These are phyloP conservation scores for Eudyptes chrysolophus DNA, from an alignment of 2,113 vertebrate genomes.

Conservation along the genomic window DNA sequence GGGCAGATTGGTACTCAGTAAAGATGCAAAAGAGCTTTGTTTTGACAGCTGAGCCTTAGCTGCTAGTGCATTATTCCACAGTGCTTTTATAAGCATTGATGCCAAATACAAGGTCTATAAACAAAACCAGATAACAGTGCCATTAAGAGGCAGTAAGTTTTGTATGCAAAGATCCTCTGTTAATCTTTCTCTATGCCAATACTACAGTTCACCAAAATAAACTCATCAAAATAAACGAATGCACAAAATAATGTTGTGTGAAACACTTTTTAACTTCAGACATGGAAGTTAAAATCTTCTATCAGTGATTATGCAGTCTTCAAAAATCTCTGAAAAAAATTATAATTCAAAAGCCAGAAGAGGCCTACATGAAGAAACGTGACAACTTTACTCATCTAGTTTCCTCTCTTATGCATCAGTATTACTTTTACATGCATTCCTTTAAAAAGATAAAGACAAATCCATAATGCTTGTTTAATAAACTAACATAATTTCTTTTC, in stretches of 20 bases:
- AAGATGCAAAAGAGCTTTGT: slow-evolving; percentile 97
- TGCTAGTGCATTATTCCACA: slow-evolving; percentile 98
- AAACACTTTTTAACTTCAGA: background rate
- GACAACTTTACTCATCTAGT: background rate
- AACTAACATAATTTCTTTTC: background rate
- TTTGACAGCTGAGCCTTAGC: slow-evolving; percentile 98
- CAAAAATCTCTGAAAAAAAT: background rate
- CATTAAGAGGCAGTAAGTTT: background rate
- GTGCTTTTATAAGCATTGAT: slow-evolving; percentile 98
- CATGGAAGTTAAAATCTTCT: background rate
- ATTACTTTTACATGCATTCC: background rate
- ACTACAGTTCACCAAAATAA: background rate
- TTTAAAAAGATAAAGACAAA: background rate
- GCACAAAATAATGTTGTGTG: background rate
- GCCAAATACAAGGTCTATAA: slow-evolving; percentile 94
- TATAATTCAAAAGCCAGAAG: background rate
- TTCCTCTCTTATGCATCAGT: background rate
- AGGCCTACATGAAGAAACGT: background rate
- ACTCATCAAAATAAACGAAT: background rate
- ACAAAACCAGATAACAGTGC: background rate
- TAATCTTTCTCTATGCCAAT: background rate
- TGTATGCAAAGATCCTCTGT: background rate
- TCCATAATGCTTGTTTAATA: background rate
- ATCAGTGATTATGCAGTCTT: background rate
- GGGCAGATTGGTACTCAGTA: slow-evolving; percentile 96